phyloP scores from a whole-genome alignment of 2,113 vertebrate genomes.

The Halichoeres trimaculatus region DNA sequence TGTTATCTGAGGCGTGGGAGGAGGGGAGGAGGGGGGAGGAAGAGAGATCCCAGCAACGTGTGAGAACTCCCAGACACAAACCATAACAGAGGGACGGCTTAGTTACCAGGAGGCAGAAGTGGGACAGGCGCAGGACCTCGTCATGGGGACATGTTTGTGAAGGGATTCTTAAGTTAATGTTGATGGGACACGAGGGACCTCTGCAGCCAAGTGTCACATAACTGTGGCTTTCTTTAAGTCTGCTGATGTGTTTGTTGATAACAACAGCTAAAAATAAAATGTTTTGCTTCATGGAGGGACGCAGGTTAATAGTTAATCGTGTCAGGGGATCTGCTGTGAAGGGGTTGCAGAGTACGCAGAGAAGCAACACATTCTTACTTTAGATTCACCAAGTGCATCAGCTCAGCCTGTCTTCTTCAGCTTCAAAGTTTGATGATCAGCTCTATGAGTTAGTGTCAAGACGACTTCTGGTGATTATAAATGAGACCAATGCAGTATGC shows the following conservation, averaged over 20 bases:
- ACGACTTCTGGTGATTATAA: too few relatives aligned
- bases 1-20: slow-evolving; percentile 77
- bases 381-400: not conserved
- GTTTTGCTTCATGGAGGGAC: slow-evolving; percentile 12
- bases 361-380: not conserved
- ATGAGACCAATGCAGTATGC: too few relatives aligned
- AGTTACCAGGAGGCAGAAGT: slow-evolving; percentile 59
- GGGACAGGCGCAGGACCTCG: slow-evolving; percentile 17
- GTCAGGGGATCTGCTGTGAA: slow-evolving; percentile 1
- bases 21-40: slow-evolving; percentile 45
- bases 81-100: slow-evolving; percentile 68
- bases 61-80: slow-evolving; percentile 77
- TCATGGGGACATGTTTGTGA: slow-evolving; percentile 12
- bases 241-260: slow-evolving; percentile 6
- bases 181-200: slow-evolving; percentile 34
- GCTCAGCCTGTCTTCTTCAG: not conserved
- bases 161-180: slow-evolving; percentile 14
- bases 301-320: slow-evolving; percentile 10
- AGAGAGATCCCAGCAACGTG: slow-evolving; percentile 68
- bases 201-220: slow-evolving; percentile 15
- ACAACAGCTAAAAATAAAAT: slow-evolving; percentile 34
- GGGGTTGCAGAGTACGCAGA: slow-evolving; percentile 5
- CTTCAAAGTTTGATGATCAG: not conserved
- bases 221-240: slow-evolving; percentile 13
- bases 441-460: too few relatives aligned